Base-by-base conservation (phyloP, 2,797 vertebrate species). In the Malacoctenus gilli region DNA sequence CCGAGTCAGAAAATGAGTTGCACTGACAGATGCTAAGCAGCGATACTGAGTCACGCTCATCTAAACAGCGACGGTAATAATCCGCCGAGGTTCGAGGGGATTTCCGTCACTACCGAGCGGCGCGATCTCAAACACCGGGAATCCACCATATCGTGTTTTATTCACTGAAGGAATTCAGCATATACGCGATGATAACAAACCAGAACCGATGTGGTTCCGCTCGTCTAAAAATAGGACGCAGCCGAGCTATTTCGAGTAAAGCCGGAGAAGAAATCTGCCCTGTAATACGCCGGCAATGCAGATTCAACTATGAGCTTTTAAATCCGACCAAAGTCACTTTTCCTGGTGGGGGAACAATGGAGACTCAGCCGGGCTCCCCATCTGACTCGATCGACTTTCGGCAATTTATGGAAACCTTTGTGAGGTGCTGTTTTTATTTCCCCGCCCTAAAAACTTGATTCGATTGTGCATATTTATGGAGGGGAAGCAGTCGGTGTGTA, bases 21-120 rank as follows among this genome's bases (percentile, higher is more conserved):
- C 66, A 68, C 18, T 75, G 83, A 85, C 80, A 85, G 77, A 77
- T 52, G 58, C 60, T 44, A 39, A 72, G 10, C 56, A 70, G 30
- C 72, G 64, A 36, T 52, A 37, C 52, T 80, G 75, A 85, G 56
- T 82, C 79, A 79, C 47, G 53, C 42, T 59, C 54, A 66, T 73
- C 46, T 44, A 71, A 83, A 81, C 59, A 62, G 69, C 68, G 60
- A 67, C 77, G 56, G 16, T 37, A 39, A 68, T 68, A 52, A 72
- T 54, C 65, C 51, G 68, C 62, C 23, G 13, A 48, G 53, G 63
- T 73, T 71, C 75, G 62, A 59, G 38, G 44, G 57, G 72, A 73
- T 81, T 67, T 77, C 53, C 48, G 62, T 51, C 16, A 32, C 23
- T 28, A 47, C 36, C 43, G 34, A 60, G 43, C 6, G 20, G 14